Percentiles rank a stretch among this genome's conserved stretches.
phyloP scores from a whole-genome alignment of 2,888 invertebrate species.

The Vannuccia rotundouncinata region DNA sequence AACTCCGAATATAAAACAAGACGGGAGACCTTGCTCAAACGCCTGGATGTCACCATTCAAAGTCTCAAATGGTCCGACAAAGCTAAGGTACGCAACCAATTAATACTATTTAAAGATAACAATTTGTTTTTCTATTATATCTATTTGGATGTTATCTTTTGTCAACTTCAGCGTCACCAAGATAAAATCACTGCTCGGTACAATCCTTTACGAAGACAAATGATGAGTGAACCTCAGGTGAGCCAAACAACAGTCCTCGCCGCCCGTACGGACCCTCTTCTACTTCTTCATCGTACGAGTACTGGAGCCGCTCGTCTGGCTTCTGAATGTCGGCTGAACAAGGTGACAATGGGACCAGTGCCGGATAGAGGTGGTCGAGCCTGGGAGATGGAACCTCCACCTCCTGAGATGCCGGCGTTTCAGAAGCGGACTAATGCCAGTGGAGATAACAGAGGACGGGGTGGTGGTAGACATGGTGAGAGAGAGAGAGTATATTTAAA shows the following conservation, averaged over 20 bases:
- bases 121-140: background rate
- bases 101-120: background rate
- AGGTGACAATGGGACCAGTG: conserved; percentile 80
- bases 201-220: background rate
- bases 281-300: conserved; percentile 84
- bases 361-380: conserved; percentile 90
- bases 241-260: background rate
- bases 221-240: background rate
- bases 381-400: conserved; percentile 80
- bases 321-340: conserved; percentile 75
- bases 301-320: conserved; percentile 75
- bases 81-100: conserved; percentile 60
- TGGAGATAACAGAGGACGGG: conserved; percentile 44
- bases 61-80: conserved; percentile 69
- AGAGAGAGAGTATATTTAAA: too few species aligned
- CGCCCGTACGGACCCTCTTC: conserved; percentile 60
- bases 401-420: conserved; percentile 96
- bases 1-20: conserved; percentile 74
- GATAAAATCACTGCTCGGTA: background rate
- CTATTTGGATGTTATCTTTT: background rate
- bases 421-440: conserved; percentile 65
- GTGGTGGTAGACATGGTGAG: conserved; percentile 34
- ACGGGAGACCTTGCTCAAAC: conserved; percentile 76
- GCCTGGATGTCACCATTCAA: conserved; percentile 88
- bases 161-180: background rate